phyloP scores from a whole-genome alignment of 2,888 invertebrate genomes.

The Microctonus hyperodae region DNA sequence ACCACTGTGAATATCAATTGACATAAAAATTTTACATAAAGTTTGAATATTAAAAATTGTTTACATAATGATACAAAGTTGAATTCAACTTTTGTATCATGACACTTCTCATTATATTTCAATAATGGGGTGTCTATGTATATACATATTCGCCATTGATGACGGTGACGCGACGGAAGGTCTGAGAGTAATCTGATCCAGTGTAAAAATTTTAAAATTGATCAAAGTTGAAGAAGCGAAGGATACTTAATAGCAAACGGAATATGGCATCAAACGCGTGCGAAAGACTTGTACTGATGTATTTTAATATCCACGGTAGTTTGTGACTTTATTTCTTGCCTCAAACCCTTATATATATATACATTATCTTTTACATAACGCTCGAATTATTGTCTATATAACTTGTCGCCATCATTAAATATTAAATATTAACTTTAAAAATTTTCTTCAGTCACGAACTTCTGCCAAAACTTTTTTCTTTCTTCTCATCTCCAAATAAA shows the following conservation, averaged over 20 bases:
- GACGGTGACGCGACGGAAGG: constrained; percentile 6
- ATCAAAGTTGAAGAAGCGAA: constrained; percentile 52
- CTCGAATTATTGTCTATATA: constrained; percentile 35
- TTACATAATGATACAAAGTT: not conserved
- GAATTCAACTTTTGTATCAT: not conserved
- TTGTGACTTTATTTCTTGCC: constrained; percentile 7
- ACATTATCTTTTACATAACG: constrained; percentile 34
- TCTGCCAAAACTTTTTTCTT: constrained; percentile 24
- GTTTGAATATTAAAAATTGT: not conserved
- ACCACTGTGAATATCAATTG: too few species aligned
- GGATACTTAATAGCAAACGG: constrained; percentile 54
- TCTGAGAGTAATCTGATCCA: constrained; percentile 47
- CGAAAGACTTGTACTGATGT: not conserved
- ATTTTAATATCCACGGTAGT: constrained; percentile 2
- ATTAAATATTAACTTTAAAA: constrained; percentile 54
- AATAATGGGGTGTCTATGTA: constrained; percentile 12
- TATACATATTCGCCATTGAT: too few species aligned
- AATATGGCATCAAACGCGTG: constrained; percentile 59
- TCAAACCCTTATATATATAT: constrained; percentile 10
- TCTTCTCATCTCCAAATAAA: constrained; percentile 28
- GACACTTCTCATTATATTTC: not conserved
- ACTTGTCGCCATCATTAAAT: constrained; percentile 54
- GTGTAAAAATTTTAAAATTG: constrained; percentile 48
- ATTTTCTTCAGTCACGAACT: constrained; percentile 11
- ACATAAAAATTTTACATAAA: not conserved